These are phyloP conservation scores for Chromis chromis DNA, from an alignment of 2,797 vertebrate genomes.

Conservation along the genomic window DNA sequence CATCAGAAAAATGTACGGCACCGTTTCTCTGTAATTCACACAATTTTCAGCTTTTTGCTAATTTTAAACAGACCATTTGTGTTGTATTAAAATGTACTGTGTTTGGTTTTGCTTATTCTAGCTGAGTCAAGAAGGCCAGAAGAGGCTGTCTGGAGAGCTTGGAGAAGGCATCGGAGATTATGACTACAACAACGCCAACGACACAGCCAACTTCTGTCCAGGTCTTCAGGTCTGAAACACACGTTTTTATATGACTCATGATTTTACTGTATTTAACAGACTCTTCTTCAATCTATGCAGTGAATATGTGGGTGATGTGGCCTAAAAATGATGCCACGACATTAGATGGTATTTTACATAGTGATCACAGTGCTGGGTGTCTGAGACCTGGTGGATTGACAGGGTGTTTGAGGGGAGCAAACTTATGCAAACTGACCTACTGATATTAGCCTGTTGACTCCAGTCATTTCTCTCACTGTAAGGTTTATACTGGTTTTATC, in stretches of 20 bases:
- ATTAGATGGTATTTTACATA: no score
- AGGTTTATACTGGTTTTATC: no score
- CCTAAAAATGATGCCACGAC: no score
- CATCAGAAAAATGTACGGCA: neutral
- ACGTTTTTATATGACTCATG: neutral
- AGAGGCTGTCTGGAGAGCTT: conserved; percentile 72
- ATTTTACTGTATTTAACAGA: neutral
- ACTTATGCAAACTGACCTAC: neutral
- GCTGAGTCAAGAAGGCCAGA: conserved; percentile 77
- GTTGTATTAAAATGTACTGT: neutral
- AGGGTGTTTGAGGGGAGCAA: neutral
- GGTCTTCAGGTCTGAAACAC: conserved; percentile 84
- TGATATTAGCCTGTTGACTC: no score
- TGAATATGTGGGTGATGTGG: no score
- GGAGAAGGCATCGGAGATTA: conserved; percentile 90
- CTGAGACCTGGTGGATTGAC: neutral
- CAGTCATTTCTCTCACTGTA: no score
- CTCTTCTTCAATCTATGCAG: neutral
- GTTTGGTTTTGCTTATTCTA: conserved; percentile 58
- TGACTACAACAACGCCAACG: conserved; percentile 93
- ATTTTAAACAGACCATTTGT: no score
- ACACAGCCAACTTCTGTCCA: conserved; percentile 94
- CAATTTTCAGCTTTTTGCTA: neutral
- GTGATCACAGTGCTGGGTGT: neutral
- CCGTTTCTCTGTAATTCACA: no score